A percentile compares a stretch with the other conserved stretches of the same genome.
Evolutionary conservation across 2,113 vertebrate species (phyloP).

Genomic region (Stegastes partitus): DNA sequence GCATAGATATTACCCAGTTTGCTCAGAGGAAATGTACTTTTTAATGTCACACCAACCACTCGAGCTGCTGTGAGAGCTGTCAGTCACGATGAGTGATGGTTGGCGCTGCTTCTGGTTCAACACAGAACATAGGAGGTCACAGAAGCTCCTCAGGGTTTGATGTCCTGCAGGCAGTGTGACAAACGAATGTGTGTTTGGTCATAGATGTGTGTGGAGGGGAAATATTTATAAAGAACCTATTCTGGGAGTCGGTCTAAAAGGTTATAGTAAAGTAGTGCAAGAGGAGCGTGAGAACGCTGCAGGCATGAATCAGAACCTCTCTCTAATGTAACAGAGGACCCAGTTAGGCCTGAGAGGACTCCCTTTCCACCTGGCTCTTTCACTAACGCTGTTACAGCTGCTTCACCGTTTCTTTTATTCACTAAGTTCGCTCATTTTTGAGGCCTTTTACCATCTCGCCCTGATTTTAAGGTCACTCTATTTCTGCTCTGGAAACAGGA

Average conservation of each 20-base stretch:
- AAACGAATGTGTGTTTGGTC: slow-evolving; percentile 12
- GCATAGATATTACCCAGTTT: slow-evolving; percentile 39
- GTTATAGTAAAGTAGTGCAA: slow-evolving; percentile 48
- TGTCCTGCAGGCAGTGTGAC: slow-evolving; percentile 18
- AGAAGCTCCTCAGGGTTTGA: background rate
- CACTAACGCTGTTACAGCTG: background rate
- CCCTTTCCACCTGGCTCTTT: background rate
- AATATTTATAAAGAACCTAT: slow-evolving; percentile 38
- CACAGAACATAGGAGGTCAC: background rate
- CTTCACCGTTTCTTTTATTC: slow-evolving; percentile 3
- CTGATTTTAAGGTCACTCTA: background rate
- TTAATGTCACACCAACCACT: background rate
- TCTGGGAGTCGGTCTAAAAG: slow-evolving; percentile 34
- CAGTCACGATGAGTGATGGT: slow-evolving; percentile 15
- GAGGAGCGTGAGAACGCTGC: slow-evolving; percentile 11
- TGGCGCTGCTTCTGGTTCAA: slow-evolving; percentile 10
- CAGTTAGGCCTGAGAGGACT: slow-evolving; percentile 21
- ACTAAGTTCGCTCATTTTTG: background rate
- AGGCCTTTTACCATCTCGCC: background rate
- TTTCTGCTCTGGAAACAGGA: background rate
- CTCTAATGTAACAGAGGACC: slow-evolving; percentile 31
- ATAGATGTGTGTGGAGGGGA: background rate
- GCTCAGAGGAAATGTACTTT: slow-evolving; percentile 11
- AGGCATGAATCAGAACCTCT: slow-evolving; percentile 16
- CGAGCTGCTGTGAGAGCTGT: background rate